Conservation (phyloP, 1,140 invertebrate genomes). For the Caenorhabditis inopinata region DNA sequence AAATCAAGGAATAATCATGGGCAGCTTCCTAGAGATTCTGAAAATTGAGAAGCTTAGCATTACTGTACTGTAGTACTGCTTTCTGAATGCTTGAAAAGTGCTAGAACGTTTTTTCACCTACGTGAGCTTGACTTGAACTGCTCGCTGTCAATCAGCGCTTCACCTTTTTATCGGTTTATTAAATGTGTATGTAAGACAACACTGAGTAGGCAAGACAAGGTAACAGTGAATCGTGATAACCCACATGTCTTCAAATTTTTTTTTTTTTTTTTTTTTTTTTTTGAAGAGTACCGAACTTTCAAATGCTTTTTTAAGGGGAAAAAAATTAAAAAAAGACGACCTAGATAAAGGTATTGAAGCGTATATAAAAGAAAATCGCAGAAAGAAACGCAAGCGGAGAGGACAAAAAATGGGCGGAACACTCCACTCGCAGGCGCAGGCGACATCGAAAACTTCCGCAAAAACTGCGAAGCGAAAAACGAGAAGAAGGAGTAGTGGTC, state of each 20-base stretch:
- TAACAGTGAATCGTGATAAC: neutral
- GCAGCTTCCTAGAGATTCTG: too few species aligned
- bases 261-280: too few species aligned
- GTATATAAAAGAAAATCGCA: slow-evolving; percentile 14
- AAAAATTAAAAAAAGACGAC: too few species aligned
- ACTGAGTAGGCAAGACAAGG: too few species aligned
- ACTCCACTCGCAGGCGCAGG: neutral
- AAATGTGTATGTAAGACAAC: neutral
- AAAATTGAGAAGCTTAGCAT: too few species aligned
- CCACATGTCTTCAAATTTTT: too few species aligned
- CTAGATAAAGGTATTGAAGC: neutral
- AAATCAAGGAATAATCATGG: too few species aligned
- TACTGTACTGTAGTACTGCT: too few species aligned
- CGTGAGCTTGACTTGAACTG: neutral
- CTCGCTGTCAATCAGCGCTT: neutral
- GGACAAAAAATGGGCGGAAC: neutral
- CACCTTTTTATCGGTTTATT: neutral
- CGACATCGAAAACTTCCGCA: neutral
- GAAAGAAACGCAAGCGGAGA: neutral
- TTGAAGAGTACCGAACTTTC: too few species aligned
- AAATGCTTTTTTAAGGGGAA: too few species aligned
- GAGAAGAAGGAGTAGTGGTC: neutral
- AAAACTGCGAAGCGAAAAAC: slow-evolving; percentile 8
- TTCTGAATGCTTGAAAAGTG: too few species aligned
- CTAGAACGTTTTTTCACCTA: too few species aligned